Percentiles rank a stretch among this genome's conserved stretches.
Conservation (phyloP, 2,888 invertebrate species). For the Parascotia fuliginaria region DNA sequence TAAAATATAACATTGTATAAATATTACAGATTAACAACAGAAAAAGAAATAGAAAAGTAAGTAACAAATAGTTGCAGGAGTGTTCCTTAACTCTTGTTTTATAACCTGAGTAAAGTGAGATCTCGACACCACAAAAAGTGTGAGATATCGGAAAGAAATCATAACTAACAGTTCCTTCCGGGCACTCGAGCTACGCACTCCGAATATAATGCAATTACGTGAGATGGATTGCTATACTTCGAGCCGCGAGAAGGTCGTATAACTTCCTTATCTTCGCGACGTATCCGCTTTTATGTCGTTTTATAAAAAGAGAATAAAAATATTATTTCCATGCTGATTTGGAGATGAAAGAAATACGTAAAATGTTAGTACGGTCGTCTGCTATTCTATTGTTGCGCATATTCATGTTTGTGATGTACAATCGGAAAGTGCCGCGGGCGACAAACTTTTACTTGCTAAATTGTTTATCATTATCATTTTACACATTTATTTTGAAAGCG, state of each 20-base stretch:
- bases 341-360: conserved; percentile 34
- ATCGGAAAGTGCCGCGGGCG: conserved; percentile 16
- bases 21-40: conserved; percentile 14
- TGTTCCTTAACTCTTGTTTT: conserved; percentile 42
- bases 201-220: conserved; percentile 74
- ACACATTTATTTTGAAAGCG: not conserved
- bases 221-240: conserved; percentile 69
- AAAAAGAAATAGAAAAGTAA: conserved; percentile 14
- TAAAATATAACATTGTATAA: not conserved
- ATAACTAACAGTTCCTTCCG: conserved; percentile 55
- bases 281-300: conserved; percentile 58
- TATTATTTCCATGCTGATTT: conserved; percentile 45
- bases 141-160: conserved; percentile 58
- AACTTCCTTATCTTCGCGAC: conserved; percentile 63
- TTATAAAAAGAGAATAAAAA: conserved; percentile 63
- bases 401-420: conserved; percentile 25
- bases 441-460: conserved; percentile 29
- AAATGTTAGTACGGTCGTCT: conserved; percentile 28
- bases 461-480: conserved; percentile 28
- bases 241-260: conserved; percentile 59
- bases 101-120: conserved; percentile 36
- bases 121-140: conserved; percentile 41
- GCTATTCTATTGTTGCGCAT: conserved; percentile 25
- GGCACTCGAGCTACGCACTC: conserved; percentile 58
- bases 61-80: conserved; percentile 32